Evolutionary conservation across 2,113 vertebrate genomes (phyloP).

Genomic region (Misgurnus anguillicaudatus): DNA sequence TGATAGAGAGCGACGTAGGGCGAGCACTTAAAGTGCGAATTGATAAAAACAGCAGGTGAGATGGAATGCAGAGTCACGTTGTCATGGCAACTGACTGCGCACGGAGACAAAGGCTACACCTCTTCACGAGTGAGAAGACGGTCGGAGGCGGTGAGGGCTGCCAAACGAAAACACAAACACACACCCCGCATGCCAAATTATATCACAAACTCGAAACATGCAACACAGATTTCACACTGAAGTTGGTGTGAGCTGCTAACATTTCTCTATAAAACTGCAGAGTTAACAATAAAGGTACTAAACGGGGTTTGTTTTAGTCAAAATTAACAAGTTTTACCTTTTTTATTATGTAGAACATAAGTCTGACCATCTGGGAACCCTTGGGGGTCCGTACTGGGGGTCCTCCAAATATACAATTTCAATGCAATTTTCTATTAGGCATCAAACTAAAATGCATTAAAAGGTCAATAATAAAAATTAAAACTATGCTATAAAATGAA

Average conservation of each 20-base stretch:
- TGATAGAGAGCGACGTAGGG: constrained; percentile 48
- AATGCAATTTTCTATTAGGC: too few species aligned
- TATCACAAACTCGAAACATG: constrained; percentile 41
- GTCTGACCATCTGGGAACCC: too few species aligned
- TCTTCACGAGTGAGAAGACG: constrained; percentile 35
- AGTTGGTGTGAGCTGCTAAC: neutral
- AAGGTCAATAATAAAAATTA: too few species aligned
- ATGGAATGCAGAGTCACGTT: constrained; percentile 76
- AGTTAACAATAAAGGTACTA: too few species aligned
- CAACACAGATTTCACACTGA: neutral
- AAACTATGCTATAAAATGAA: too few species aligned
- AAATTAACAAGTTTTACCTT: too few species aligned
- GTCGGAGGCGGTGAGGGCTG: constrained; percentile 40
- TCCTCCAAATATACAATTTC: too few species aligned
- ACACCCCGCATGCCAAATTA: constrained; percentile 12
- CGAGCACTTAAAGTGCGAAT: constrained; percentile 48
- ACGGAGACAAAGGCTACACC: constrained; percentile 63
- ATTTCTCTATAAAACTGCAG: neutral
- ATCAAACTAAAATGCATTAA: too few species aligned
- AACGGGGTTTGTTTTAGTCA: too few species aligned
- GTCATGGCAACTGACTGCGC: constrained; percentile 75
- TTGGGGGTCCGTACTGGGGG: too few species aligned
- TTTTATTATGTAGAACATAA: too few species aligned
- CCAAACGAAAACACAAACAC: constrained; percentile 41
- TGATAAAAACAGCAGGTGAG: constrained; percentile 77